A percentile compares a stretch with the other conserved stretches of the same genome.
phyloP scores from a whole-genome alignment of 2,113 vertebrate species.

The Leptosomus discolor region DNA sequence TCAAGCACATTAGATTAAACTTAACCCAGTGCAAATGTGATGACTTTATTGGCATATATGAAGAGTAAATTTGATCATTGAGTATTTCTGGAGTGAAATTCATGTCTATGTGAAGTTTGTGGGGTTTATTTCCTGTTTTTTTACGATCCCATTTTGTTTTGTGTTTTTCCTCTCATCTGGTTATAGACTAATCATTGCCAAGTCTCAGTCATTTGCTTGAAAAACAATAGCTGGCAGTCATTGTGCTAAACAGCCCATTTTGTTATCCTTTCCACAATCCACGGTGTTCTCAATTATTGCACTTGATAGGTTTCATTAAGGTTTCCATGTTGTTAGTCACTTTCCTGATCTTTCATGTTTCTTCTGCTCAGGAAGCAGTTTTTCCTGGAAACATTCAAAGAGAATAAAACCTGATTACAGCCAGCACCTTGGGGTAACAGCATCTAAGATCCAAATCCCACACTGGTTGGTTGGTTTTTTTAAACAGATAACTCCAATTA shows the following conservation, averaged over 20 bases:
- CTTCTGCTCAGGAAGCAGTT: background rate
- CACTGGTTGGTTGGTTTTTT: no score
- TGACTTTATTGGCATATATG: background rate
- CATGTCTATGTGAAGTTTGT: slow-evolving; percentile 7
- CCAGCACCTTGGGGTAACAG: background rate
- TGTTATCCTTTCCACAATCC: background rate
- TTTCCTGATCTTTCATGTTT: slow-evolving; percentile 23
- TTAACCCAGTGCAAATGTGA: background rate
- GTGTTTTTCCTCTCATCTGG: background rate
- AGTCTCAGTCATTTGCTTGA: background rate
- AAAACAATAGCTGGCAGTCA: slow-evolving; percentile 32
- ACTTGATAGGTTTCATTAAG: background rate
- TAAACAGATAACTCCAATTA: background rate
- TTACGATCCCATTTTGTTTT: background rate
- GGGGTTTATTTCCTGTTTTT: slow-evolving; percentile 21
- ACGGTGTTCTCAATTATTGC: background rate
- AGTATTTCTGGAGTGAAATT: slow-evolving; percentile 36
- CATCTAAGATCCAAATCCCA: background rate
- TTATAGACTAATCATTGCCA: background rate
- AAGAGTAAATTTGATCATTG: background rate
- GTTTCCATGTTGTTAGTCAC: background rate
- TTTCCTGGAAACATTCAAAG: slow-evolving; percentile 8
- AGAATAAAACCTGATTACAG: background rate
- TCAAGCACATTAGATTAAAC: background rate
- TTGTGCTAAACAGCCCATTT: background rate